A percentile compares a stretch with the other conserved stretches of the same genome.
phyloP scores from a whole-genome alignment of 2,888 invertebrate species.

The Desoria tigrina region DNA sequence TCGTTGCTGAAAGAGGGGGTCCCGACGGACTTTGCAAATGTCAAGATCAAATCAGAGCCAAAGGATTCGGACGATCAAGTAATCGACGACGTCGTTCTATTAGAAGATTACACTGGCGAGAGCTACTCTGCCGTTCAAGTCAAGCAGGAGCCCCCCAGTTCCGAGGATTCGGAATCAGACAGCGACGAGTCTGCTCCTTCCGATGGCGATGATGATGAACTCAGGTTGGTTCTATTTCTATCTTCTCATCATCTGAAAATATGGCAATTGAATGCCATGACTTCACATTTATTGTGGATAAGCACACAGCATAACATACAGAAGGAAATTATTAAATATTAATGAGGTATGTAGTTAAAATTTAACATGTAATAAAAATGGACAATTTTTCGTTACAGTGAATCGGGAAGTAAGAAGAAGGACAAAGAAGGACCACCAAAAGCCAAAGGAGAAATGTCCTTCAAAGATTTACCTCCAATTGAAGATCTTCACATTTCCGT shows the following conservation, averaged over 20 bases:
- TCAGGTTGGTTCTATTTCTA: too few relatives aligned
- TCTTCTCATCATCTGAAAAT: too few relatives aligned
- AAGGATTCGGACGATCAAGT: not conserved
- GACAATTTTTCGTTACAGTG: conserved; percentile 18
- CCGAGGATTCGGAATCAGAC: conserved; percentile 38
- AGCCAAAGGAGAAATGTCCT: conserved; percentile 63
- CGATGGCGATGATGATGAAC: conserved; percentile 21
- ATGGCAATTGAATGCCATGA: too few relatives aligned
- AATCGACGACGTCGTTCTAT: too few relatives aligned
- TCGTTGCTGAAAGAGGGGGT: not conserved
- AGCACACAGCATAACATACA: too few relatives aligned
- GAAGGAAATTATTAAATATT: too few relatives aligned
- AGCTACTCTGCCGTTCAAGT: not conserved
- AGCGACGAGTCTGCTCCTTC: conserved; percentile 6
- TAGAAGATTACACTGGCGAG: not conserved
- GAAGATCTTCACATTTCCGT: conserved; percentile 77
- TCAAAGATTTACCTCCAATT: conserved; percentile 77
- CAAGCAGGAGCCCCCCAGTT: conserved; percentile 19
- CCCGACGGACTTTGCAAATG: conserved; percentile 9
- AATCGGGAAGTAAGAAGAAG: not conserved
- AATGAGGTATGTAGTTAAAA: too few relatives aligned
- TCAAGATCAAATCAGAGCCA: not conserved
- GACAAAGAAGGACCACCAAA: conserved; percentile 47
- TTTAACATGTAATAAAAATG: not conserved
- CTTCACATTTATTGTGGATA: too few relatives aligned